Base-by-base conservation (phyloP, 2,888 invertebrate genomes). In the Ptychoptera contaminata region DNA sequence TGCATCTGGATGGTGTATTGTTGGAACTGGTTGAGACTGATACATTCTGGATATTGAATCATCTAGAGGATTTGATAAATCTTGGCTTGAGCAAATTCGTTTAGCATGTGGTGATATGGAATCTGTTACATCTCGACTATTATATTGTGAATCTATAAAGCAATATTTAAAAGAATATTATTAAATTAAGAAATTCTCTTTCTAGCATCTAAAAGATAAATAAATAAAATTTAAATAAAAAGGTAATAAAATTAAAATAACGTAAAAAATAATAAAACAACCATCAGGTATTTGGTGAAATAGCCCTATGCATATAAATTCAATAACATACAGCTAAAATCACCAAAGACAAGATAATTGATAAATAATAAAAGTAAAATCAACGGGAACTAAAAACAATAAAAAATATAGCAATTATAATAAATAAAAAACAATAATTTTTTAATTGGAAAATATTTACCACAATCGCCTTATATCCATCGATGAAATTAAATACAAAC, bases 321-420 rank as follows among this genome's bases (percentile, higher is more conserved):
- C 61, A 62, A 63, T 71, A 62, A 60, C 77, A 78, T 77, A 77
- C 74, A 78, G 78, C 78, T 76, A 76, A 75, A 65, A 76, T 76
- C 74, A 78, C 78, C 78, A 78, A 79, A 78, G 78, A 74, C 57
- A 70, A 67, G 67, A 71, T 68, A 67, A 63, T 61, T 65, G 57
- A 59, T 55, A 57, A 57, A 46, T 48, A 55, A 52, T 48, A 43
- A 49, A 10, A 49, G 37, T 43, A 39, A 40, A 50, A 50, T 34
- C 42, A 40, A 44, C 30, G 31, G 23, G 31, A n/a, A 41, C 23
- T 44, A 15, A 47, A 47, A 45, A 47, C 35, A 48, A 46, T 46
- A 43, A 45, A 47, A 39, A 40, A 38, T 41, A 47, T 48, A 47
- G 40, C 31, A 43, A 40, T 49, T 47, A 44, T 45, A 50, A 40